These are phyloP conservation scores for Tribolium freemani DNA, from an alignment of 2,888 invertebrate genomes.

Conservation along the genomic window DNA sequence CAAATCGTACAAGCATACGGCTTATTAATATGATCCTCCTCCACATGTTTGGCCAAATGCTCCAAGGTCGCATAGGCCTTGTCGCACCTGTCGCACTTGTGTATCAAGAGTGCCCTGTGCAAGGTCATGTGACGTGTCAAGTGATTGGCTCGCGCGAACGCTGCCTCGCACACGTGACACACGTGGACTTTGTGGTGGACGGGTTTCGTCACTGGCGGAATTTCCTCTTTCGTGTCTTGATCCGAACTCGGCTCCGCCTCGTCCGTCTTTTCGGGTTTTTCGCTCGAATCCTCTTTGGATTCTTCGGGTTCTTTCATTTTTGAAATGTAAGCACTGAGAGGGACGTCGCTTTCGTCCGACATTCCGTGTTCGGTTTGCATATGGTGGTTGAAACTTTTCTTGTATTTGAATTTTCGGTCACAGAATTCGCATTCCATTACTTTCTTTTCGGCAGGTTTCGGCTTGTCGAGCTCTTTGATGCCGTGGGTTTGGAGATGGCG, in stretches of 20 bases:
- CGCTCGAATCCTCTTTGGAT: neutral
- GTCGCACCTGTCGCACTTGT: slow-evolving; percentile 66
- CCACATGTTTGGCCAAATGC: slow-evolving; percentile 63
- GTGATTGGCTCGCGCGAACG: slow-evolving; percentile 65
- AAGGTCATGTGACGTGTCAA: slow-evolving; percentile 67
- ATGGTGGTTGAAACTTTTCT: slow-evolving; percentile 67
- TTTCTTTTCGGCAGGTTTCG: slow-evolving; percentile 41
- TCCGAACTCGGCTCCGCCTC: neutral
- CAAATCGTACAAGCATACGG: slow-evolving; percentile 67
- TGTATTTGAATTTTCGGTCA: slow-evolving; percentile 67
- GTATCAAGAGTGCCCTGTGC: slow-evolving; percentile 63
- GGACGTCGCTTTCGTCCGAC: slow-evolving; percentile 62
- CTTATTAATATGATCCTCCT: slow-evolving; percentile 66
- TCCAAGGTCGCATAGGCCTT: slow-evolving; percentile 65
- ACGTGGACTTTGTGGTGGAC: slow-evolving; percentile 57
- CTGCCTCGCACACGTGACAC: slow-evolving; percentile 66
- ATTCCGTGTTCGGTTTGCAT: slow-evolving; percentile 67
- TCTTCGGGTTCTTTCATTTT: slow-evolving; percentile 17
- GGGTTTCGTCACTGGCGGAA: slow-evolving; percentile 1
- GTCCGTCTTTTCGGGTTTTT: slow-evolving; percentile 8
- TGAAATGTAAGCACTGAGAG: slow-evolving; percentile 45
- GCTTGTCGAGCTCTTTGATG: slow-evolving; percentile 47
- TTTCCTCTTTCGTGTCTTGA: slow-evolving; percentile 7
- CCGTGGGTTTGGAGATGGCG: slow-evolving; percentile 62
- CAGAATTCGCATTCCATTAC: slow-evolving; percentile 68